A percentile compares a stretch with the other conserved stretches of the same genome.
Conservation (phyloP, 2,888 invertebrate species). For the Actias luna region DNA sequence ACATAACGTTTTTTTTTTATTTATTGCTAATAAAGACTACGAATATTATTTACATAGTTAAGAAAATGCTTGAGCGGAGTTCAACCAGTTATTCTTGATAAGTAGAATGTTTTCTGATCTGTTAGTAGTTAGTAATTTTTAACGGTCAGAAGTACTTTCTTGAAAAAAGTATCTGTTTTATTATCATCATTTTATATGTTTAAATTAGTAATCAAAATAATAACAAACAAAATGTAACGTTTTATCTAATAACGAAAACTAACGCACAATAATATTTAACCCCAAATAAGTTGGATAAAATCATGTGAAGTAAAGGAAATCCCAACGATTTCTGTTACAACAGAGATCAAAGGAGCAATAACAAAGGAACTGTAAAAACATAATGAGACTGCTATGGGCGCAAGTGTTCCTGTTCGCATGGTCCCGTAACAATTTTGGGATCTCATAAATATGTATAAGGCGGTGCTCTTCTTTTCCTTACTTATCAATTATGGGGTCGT, state of each 20-base stretch:
- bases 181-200: too few species aligned
- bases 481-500: constrained; percentile 81
- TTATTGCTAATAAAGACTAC: too few species aligned
- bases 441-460: constrained; percentile 80
- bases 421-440: constrained; percentile 76
- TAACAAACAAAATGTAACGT: not conserved
- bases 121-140: too few species aligned
- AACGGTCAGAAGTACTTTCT: too few species aligned
- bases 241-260: not conserved
- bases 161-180: too few species aligned
- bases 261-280: constrained; percentile 35
- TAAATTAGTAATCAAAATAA: too few species aligned
- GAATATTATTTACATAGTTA: too few species aligned
- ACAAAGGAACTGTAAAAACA: constrained; percentile 77
- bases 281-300: constrained; percentile 37
- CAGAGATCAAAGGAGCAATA: constrained; percentile 75
- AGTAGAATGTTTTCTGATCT: too few species aligned
- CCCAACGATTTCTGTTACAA: constrained; percentile 60
- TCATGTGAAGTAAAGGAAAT: constrained; percentile 61
- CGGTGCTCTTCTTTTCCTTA: constrained; percentile 79
- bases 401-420: constrained; percentile 79
- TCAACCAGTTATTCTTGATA: too few species aligned
- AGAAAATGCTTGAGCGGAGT: too few species aligned
- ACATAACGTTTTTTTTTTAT: too few species aligned
- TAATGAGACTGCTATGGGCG: constrained; percentile 72